These are phyloP conservation scores for Lichenostomus cassidix DNA, from an alignment of 2,113 vertebrate species.

Conservation along the genomic window DNA sequence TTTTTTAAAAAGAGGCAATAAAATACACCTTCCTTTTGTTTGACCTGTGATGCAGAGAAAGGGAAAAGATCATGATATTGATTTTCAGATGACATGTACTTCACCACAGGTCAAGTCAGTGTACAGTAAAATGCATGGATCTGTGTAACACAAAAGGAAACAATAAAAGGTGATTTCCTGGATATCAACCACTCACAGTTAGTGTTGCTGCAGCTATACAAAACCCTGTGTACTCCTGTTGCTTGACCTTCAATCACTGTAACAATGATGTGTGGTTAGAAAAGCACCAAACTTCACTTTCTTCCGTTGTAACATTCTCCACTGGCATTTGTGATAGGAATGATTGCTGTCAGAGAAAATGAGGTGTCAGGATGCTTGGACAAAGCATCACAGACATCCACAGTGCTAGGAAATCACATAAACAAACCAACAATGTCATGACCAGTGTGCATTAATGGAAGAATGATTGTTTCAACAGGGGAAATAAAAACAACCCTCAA, in stretches of 20 bases:
- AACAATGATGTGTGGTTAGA: neutral
- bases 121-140: slow-evolving; percentile 18
- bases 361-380: slow-evolving; percentile 16
- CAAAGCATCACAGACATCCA: neutral
- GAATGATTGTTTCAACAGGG: neutral
- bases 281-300: slow-evolving; percentile 29
- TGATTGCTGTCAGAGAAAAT: slow-evolving; percentile 35
- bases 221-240: neutral
- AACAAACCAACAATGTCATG: neutral
- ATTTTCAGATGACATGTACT: slow-evolving; percentile 4
- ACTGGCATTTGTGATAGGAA: slow-evolving; percentile 8
- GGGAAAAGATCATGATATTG: neutral
- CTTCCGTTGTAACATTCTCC: slow-evolving; percentile 1
- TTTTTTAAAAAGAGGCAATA: neutral
- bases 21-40: neutral
- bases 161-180: slow-evolving; percentile 38
- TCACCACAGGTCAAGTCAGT: neutral
- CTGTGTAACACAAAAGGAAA: slow-evolving; percentile 31
- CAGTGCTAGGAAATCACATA: neutral
- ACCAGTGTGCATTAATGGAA: neutral
- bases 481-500: neutral
- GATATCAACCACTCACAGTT: slow-evolving; percentile 14
- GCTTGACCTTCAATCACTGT: slow-evolving; percentile 29
- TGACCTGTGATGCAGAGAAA: neutral
- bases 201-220: neutral